Evolutionary conservation across 2,888 invertebrate species (phyloP), one percentile per base, ranked within the genome.

Genomic region (Synergus itoensis): DNA sequence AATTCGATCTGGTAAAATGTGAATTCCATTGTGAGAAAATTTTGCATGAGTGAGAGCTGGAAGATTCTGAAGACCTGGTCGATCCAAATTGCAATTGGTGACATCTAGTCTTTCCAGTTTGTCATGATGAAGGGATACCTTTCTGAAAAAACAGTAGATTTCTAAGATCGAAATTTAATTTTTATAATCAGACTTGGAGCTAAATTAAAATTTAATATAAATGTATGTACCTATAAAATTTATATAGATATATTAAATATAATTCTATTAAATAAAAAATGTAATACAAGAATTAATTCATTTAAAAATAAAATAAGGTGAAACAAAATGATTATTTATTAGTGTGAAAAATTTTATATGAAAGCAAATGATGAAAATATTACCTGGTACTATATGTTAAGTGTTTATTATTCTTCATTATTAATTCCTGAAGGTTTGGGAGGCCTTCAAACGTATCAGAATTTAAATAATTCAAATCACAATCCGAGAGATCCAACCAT

Each of bases 1-100:
- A 84, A 94, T 94, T 79, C 93, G 93, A 75, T 93, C 93, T 14
- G 93, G 93, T 11, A 96, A 89, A 62, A 92, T 92, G 82, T 94
- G 93, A 67, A 96, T 93, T 90, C 94, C 93, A 86, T 96, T 96
- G 65, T 94, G 94, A 63, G 94, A 94, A 9, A 96, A 89, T 60
- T 94, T 92, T 3, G 94, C 93, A 82, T 93, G 93, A 57, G 93
- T 93, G 28, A 96, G 89, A 86, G 93, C 93, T 36, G 95, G 95
- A 82, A 96, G 93, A 14, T 94, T 94, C 76, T 94, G 94, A 40
- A 95, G 89, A 82, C 95, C 95, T 9, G 90, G 90, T 77, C 89
- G 85, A 64, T 91, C 90, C 41, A 91, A 83, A 64, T 89, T 89
- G 77, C 92, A 92, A 21, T 86, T 81, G 0, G 90, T 88, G 1